Evolutionary conservation across 23 tunicate species (phyloP).

Genomic region (Styela clava): DNA sequence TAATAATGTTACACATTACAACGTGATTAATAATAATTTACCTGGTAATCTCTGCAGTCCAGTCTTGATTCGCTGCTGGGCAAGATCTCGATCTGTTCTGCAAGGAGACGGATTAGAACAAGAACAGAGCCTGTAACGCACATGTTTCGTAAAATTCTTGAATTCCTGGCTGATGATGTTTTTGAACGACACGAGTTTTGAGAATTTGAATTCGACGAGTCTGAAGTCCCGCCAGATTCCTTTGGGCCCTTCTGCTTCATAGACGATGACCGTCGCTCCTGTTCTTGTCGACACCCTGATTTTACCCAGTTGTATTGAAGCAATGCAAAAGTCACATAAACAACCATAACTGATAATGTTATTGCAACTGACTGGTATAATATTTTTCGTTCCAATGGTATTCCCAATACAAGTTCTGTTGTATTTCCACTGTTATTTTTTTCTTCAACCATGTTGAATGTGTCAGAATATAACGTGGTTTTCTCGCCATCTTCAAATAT

Average conservation of each 20-base stretch:
- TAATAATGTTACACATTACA: too few relatives aligned
- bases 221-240: conserved; percentile 1
- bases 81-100: conserved; percentile 10
- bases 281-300: not conserved
- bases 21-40: not conserved
- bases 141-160: conserved; percentile 12
- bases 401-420: conserved; percentile 2
- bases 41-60: conserved; percentile 29
- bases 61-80: not conserved
- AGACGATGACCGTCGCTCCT: not conserved
- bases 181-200: conserved; percentile 5
- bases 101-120: not conserved
- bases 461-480: not conserved
- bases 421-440: too few relatives aligned
- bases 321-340: conserved; percentile 12
- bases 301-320: conserved; percentile 9
- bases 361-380: not conserved
- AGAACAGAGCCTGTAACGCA: not conserved
- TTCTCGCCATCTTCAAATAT: not conserved
- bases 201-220: conserved; percentile 4
- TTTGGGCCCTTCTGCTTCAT: not conserved
- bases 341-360: not conserved
- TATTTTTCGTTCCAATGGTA: conserved; percentile 2
- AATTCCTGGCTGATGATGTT: not conserved
- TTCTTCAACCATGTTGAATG: not conserved